Conservation (phyloP, 2,888 invertebrate species). For the Lathronympha strigana region DNA sequence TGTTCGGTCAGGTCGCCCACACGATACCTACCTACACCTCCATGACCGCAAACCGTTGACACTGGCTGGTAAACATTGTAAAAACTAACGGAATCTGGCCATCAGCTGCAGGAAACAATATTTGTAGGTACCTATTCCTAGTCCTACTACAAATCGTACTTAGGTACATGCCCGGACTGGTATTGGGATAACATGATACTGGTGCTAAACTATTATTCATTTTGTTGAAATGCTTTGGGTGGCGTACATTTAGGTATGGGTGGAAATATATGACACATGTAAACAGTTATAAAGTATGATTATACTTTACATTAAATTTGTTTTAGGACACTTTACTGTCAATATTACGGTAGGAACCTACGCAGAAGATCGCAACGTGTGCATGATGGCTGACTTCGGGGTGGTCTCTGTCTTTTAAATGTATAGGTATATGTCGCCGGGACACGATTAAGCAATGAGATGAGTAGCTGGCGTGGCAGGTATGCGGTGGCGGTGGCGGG, state of each 20-base stretch:
- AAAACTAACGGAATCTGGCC: slow-evolving; percentile 33
- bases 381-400: neutral
- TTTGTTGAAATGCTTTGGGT: neutral
- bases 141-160: neutral
- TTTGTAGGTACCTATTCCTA: slow-evolving; percentile 1
- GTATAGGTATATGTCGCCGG: neutral
- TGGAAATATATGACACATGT: neutral
- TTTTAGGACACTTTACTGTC: no score
- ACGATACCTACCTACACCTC: slow-evolving; percentile 33
- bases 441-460: slow-evolving; percentile 24
- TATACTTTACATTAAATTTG: neutral
- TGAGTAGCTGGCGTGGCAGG: slow-evolving; percentile 13
- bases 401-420: slow-evolving; percentile 12
- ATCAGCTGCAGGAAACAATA: slow-evolving; percentile 22
- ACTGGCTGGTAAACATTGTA: slow-evolving; percentile 38
- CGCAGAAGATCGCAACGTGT: neutral
- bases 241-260: neutral
- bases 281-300: neutral
- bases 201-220: neutral
- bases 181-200: neutral
- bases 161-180: neutral
- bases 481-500: slow-evolving; percentile 29
- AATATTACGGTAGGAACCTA: neutral
- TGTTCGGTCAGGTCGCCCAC: slow-evolving; percentile 39
- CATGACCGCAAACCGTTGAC: slow-evolving; percentile 30